These are phyloP conservation scores for Scaptomyza hsui DNA, from an alignment of 1,140 invertebrate species.

Conservation along the genomic window DNA sequence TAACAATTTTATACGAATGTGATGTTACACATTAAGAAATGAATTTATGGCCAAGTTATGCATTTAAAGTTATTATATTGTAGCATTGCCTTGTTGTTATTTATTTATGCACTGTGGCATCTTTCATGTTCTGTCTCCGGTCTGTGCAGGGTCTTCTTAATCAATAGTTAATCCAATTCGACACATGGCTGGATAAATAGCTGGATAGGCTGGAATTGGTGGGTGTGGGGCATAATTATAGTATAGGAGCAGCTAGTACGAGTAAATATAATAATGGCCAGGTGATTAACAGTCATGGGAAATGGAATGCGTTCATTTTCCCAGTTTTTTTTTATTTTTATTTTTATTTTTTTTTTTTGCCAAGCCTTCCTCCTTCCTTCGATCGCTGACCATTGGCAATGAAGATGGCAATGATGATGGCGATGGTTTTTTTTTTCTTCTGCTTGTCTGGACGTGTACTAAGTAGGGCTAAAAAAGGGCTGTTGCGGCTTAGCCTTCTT, in stretches of 20 bases:
- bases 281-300: slow-evolving; percentile 81
- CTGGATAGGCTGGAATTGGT: slow-evolving; percentile 26
- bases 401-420: background rate
- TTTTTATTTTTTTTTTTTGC: slow-evolving; percentile 2
- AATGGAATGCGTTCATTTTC: slow-evolving; percentile 76
- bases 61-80: background rate
- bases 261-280: slow-evolving; percentile 77
- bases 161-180: slow-evolving; percentile 73
- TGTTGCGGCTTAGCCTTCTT: background rate
- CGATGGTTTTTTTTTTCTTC: background rate
- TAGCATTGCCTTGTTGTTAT: background rate
- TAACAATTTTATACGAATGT: too few relatives aligned
- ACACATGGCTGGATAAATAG: slow-evolving; percentile 51
- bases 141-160: slow-evolving; percentile 4
- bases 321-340: slow-evolving; percentile 47
- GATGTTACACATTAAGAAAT: background rate
- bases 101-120: background rate
- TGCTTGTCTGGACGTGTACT: slow-evolving; percentile 3
- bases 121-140: background rate
- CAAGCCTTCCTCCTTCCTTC: slow-evolving; percentile 12
- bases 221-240: slow-evolving; percentile 73
- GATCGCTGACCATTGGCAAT: slow-evolving; percentile 3
- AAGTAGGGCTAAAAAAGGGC: slow-evolving; percentile 18
- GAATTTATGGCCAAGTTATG: background rate
- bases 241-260: slow-evolving; percentile 35